Conservation (phyloP, 2,888 invertebrate genomes). For the Xylota sylvarum region DNA sequence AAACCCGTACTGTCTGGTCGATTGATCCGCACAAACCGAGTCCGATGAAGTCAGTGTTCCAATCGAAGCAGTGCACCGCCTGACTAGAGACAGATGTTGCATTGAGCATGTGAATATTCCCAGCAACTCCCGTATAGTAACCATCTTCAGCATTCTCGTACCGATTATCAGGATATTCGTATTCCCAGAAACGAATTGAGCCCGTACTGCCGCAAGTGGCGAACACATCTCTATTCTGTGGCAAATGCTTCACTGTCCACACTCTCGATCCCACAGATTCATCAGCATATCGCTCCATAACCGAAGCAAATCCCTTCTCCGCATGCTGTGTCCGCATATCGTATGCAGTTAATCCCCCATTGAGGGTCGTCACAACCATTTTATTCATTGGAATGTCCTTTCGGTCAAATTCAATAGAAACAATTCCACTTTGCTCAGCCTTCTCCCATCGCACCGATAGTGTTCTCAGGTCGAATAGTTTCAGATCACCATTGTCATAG, state of each 20-base stretch:
- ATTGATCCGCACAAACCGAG: conserved; percentile 95
- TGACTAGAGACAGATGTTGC: conserved; percentile 93
- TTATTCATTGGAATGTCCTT: conserved; percentile 98
- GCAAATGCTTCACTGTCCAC: conserved; percentile 95
- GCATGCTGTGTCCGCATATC: conserved; percentile 95
- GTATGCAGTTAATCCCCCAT: conserved; percentile 95
- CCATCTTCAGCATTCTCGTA: conserved; percentile 90
- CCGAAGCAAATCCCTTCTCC: conserved; percentile 92
- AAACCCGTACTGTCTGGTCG: conserved; percentile 94
- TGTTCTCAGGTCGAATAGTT: conserved; percentile 94
- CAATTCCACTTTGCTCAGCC: too few relatives aligned
- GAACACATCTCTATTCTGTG: too few relatives aligned
- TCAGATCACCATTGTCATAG: conserved; percentile 98
- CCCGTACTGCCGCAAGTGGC: conserved; percentile 96
- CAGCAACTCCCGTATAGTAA: conserved; percentile 90
- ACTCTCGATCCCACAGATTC: conserved; percentile 86
- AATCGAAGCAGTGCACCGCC: conserved; percentile 95
- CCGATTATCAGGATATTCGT: conserved; percentile 94
- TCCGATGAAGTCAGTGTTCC: conserved; percentile 96
- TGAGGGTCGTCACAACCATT: conserved; percentile 94
- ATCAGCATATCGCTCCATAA: conserved; percentile 85
- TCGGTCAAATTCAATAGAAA: conserved; percentile 95
- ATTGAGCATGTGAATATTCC: conserved; percentile 91
- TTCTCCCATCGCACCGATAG: too few relatives aligned
- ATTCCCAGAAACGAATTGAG: conserved; percentile 97